A percentile compares a stretch with the other conserved stretches of the same genome.
These are phyloP conservation scores for Zaprionus gabonicus DNA, from an alignment of 1,140 invertebrate species.

Conservation along the genomic window DNA sequence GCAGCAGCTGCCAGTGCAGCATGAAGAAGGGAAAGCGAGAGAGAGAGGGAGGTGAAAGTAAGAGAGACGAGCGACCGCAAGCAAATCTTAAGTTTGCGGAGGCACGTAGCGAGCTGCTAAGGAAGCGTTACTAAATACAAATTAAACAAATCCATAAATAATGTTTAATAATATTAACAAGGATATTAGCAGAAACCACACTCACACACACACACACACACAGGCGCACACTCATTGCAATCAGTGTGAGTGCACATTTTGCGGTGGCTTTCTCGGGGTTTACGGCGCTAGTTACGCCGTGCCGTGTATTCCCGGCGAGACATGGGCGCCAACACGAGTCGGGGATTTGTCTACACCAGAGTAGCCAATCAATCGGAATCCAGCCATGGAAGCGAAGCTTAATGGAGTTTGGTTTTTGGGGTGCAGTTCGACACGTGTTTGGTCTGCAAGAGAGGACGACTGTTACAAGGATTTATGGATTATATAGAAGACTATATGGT, in stretches of 20 bases:
- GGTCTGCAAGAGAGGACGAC: neutral
- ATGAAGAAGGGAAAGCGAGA: neutral
- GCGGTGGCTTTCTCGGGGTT: constrained; percentile 41
- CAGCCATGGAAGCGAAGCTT: neutral
- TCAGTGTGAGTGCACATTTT: constrained; percentile 52
- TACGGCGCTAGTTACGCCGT: constrained; percentile 30
- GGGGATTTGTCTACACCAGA: neutral
- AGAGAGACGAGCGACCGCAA: constrained; percentile 51
- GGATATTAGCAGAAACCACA: constrained; percentile 78
- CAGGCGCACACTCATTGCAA: constrained; percentile 60
- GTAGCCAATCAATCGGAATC: constrained; percentile 16
- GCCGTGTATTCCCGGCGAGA: constrained; percentile 18
- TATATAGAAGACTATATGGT: neutral
- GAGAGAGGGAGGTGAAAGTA: neutral
- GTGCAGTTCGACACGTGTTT: neutral
- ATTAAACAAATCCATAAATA: constrained; percentile 85
- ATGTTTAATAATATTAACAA: constrained; percentile 85
- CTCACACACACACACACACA: constrained; percentile 31
- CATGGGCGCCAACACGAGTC: constrained; percentile 47
- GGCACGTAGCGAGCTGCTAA: constrained; percentile 61
- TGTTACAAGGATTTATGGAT: neutral
- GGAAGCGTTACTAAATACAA: constrained; percentile 83
- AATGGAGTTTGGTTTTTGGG: neutral
- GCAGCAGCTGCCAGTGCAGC: constrained; percentile 61
- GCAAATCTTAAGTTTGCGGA: constrained; percentile 53